Evolutionary conservation across 2,797 vertebrate genomes (phyloP).

Genomic region (Tangara arthus): DNA sequence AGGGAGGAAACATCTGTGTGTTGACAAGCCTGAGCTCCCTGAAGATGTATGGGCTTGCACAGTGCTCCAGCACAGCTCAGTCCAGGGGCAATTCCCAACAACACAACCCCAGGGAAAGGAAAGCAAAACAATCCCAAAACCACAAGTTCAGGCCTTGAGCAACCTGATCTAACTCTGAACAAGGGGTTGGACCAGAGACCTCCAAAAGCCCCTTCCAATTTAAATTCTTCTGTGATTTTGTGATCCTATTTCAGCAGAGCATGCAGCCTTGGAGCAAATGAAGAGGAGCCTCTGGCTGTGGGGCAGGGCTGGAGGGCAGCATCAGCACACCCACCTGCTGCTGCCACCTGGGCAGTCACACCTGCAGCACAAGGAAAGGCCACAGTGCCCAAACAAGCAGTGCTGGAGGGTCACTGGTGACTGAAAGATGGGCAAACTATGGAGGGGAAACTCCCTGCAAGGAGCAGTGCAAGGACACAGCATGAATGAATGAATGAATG

Average conservation of each 20-base stretch:
- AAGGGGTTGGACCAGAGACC: neutral
- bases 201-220: neutral
- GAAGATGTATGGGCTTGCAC: neutral
- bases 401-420: neutral
- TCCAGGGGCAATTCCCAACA: neutral
- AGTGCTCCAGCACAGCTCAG: neutral
- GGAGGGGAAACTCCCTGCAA: neutral
- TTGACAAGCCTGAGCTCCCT: neutral
- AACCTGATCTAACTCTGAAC: neutral
- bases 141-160: neutral
- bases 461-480: neutral
- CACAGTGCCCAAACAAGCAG: neutral
- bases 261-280: neutral
- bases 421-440: neutral
- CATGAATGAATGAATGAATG: no score
- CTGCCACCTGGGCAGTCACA: neutral
- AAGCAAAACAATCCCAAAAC: neutral
- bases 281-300: neutral
- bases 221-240: neutral
- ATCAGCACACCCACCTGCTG: neutral
- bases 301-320: neutral
- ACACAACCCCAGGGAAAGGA: neutral
- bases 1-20: constrained; percentile 76
- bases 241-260: neutral
- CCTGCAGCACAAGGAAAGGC: neutral